Conservation (phyloP, 2,113 vertebrate genomes). For the Callopanchax toddi region DNA sequence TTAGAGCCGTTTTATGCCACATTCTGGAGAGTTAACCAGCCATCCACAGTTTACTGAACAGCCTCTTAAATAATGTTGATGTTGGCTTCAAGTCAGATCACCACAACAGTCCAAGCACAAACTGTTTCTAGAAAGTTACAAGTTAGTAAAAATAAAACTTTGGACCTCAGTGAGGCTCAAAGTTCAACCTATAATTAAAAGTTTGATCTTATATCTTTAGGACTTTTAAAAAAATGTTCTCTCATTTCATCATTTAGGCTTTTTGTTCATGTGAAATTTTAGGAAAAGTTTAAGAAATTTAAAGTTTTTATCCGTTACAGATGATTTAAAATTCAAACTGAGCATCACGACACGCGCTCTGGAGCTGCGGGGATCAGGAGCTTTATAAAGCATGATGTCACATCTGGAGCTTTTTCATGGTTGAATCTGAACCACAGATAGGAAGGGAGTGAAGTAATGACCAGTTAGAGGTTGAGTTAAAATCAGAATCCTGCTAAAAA, state of each 20-base stretch:
- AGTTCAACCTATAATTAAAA: not conserved
- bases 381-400: not conserved
- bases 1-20: constrained; percentile 16
- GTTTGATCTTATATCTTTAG: not conserved
- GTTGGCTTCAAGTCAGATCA: constrained; percentile 32
- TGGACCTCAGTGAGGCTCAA: constrained; percentile 9
- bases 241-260: not conserved
- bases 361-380: not conserved
- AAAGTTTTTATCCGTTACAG: too few species aligned
- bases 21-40: constrained; percentile 9
- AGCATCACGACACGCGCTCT: not conserved
- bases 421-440: not conserved
- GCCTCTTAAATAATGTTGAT: constrained; percentile 24
- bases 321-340: too few species aligned
- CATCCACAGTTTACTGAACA: not conserved
- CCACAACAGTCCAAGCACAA: constrained; percentile 33
- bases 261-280: not conserved
- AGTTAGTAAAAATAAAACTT: not conserved
- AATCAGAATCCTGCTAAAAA: not conserved
- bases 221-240: not conserved
- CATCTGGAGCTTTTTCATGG: not conserved
- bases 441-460: not conserved
- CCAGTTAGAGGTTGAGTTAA: not conserved
- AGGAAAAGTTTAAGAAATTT: not conserved
- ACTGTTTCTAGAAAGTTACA: constrained; percentile 18